Conservation (phyloP, 2,113 vertebrate genomes). For the Sinocyclocheilus rhinocerous region DNA sequence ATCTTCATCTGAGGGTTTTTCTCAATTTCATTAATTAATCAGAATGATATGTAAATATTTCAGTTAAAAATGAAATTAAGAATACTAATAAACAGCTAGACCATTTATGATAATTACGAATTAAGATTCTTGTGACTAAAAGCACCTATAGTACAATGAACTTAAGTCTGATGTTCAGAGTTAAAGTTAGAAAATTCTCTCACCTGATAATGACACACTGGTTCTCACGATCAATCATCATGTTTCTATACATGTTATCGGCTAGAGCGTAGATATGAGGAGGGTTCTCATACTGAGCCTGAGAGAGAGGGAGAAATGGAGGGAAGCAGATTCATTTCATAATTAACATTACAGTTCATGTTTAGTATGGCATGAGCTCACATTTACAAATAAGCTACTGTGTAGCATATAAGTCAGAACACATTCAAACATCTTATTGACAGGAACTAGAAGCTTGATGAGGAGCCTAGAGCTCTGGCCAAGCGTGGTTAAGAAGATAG, state of each 20-base stretch:
- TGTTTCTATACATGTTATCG: conserved; percentile 98
- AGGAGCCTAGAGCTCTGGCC: conserved; percentile 34
- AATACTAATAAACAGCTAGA: too few relatives aligned
- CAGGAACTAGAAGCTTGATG: not conserved
- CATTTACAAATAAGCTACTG: not conserved
- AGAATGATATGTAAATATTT: not conserved
- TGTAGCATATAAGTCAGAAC: not conserved
- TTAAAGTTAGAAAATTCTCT: conserved; percentile 29
- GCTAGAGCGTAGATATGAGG: conserved; percentile 98
- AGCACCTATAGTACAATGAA: too few relatives aligned
- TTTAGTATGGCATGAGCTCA: not conserved
- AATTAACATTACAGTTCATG: not conserved
- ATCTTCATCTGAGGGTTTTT: not conserved
- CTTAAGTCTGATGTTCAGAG: not conserved
- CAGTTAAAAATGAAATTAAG: too few relatives aligned
- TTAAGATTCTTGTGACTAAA: too few relatives aligned
- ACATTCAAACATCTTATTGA: not conserved
- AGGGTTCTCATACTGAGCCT: conserved; percentile 98
- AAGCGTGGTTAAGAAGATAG: conserved; percentile 50
- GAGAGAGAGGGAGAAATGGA: not conserved
- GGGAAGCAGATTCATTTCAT: not conserved
- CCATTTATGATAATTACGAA: too few relatives aligned
- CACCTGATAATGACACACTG: conserved; percentile 99
- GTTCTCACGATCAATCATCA: conserved; percentile 98
- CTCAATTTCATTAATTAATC: not conserved